Evolutionary conservation across 1,140 invertebrate species (phyloP).

Genomic region (Hycleus phaleratus): DNA sequence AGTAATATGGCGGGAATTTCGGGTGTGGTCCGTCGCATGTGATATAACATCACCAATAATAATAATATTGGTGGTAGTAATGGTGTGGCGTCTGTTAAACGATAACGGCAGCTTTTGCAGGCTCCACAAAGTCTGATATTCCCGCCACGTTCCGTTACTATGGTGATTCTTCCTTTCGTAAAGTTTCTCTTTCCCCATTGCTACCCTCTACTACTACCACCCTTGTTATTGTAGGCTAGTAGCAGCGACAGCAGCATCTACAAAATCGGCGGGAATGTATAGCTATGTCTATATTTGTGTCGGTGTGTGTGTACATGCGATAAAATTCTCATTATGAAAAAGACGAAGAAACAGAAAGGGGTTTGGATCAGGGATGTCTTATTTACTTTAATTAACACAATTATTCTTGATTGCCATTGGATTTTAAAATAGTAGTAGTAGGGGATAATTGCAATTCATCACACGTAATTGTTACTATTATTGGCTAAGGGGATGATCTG

Average conservation of each 20-base stretch:
- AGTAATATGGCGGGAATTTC: no score
- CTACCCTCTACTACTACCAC: neutral
- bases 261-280: neutral
- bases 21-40: no score
- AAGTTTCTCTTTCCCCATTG: constrained; percentile 1
- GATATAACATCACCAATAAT: no score
- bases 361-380: no score
- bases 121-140: constrained; percentile 23
- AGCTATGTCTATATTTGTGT: neutral
- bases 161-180: constrained; percentile 8
- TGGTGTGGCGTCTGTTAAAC: neutral
- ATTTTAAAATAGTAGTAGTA: no score
- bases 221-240: neutral
- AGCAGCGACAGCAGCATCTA: neutral
- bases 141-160: constrained; percentile 23
- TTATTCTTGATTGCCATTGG: no score
- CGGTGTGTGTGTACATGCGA: neutral
- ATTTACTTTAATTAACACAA: no score
- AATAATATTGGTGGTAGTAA: no score
- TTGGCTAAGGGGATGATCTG: no score
- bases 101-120: constrained; percentile 7
- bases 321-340: neutral
- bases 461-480: no score
- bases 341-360: no score
- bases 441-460: no score